phyloP scores from a whole-genome alignment of 53 echinoderm and acorn worm species.

The Hippasteria phrygiana region DNA sequence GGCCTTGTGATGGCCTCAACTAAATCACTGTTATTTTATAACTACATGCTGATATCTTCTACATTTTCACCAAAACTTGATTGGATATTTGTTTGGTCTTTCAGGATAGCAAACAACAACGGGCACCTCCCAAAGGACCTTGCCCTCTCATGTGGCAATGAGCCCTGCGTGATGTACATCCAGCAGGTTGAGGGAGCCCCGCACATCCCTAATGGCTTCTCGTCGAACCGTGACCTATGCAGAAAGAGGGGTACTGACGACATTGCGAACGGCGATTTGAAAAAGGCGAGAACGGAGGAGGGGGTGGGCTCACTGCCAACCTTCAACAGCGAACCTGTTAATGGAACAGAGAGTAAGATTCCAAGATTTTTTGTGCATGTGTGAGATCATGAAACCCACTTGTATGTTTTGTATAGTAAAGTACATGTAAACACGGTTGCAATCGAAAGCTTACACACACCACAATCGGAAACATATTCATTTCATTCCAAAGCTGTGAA shows the following conservation, averaged over 20 bases:
- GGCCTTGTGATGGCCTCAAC: too few relatives aligned
- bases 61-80: too few relatives aligned
- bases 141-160: constrained; percentile 68
- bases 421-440: too few relatives aligned
- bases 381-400: constrained; percentile 4
- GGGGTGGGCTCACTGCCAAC: background rate
- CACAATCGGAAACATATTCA: too few relatives aligned
- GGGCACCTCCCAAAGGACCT: constrained; percentile 69
- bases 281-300: constrained; percentile 66
- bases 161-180: constrained; percentile 66
- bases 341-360: constrained; percentile 55
- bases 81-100: too few relatives aligned
- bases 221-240: constrained; percentile 3
- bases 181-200: constrained; percentile 51
- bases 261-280: constrained; percentile 5
- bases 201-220: constrained; percentile 36
- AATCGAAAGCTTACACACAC: too few relatives aligned
- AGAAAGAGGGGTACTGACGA: constrained; percentile 60
- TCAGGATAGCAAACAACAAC: constrained; percentile 70
- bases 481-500: too few relatives aligned
- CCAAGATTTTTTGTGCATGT: constrained; percentile 42
- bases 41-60: too few relatives aligned
- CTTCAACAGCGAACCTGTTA: background rate
- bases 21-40: too few relatives aligned
- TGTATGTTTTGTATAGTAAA: too few relatives aligned